Evolutionary conservation across 2,797 vertebrate genomes (phyloP), one percentile per base, ranked within the genome.

Genomic region (Myotis vivesi): DNA sequence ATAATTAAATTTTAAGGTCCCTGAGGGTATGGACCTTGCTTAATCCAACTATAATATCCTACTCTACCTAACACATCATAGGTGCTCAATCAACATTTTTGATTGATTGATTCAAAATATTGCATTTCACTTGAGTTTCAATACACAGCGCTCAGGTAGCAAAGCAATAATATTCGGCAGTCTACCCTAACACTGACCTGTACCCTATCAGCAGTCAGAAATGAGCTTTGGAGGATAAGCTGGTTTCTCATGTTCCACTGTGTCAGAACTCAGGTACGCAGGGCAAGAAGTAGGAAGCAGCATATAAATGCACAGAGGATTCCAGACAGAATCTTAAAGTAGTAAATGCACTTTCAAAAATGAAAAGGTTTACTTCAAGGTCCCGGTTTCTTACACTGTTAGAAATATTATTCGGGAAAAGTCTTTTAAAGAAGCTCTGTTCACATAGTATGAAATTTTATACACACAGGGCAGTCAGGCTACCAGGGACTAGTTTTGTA

Each of bases 311-410:
- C 95, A 97, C 91, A 94, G 95, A 94, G 89, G 96, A 96, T 82
- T 97, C 97, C 84, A 96, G 94, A 95, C 93, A 96, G 96, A 97
- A 97, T 96, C 97, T 97, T 95, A 95, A 97, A 97, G 91, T 91
- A 96, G 97, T 96, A 97, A 97, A 96, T 73, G 96, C 57, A 92
- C 96, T 97, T 97, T 97, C 96, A 97, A 92, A 97, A 97, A 96
- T 97, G 96, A 95, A 97, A 97, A 97, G 97, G 94, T 97, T 97
- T 96, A 91, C 95, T 97, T 97, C 96, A 97, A 97, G 96, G 96
- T 97, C 96, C 72, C 64, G 9, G 89, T 95, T 95, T 73, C 87
- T 96, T 95, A 94, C 72, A 71, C 89, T 89, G 93, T 95, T 97
- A 95, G 93, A 96, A 97, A 97, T 95, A 97, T 96, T 97, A 97